A percentile compares a stretch with the other conserved stretches of the same genome.
Evolutionary conservation across 2,797 vertebrate species (phyloP).

Genomic region (Macroramphosus scolopax): DNA sequence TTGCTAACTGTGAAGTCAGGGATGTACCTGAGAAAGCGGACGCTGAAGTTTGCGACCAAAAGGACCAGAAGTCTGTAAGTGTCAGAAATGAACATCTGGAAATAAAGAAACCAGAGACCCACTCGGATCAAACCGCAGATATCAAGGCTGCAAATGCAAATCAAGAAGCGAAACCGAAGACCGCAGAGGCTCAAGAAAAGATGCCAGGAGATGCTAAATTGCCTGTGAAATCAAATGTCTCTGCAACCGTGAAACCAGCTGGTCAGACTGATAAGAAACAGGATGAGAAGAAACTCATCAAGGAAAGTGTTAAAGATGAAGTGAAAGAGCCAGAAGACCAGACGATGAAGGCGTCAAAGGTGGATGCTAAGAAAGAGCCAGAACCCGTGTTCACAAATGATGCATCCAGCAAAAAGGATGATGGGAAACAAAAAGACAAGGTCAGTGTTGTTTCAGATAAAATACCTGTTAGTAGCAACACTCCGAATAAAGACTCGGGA

Average conservation of each 20-base stretch:
- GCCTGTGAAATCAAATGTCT: neutral
- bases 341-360: slow-evolving; percentile 2
- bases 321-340: slow-evolving; percentile 5
- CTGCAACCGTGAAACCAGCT: neutral
- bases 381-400: neutral
- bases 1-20: no score
- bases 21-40: neutral
- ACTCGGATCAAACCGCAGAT: slow-evolving; percentile 2
- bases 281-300: neutral
- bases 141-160: neutral
- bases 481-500: slow-evolving; percentile 8
- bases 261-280: slow-evolving; percentile 2
- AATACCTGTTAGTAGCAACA: slow-evolving; percentile 1
- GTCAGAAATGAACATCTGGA: accelerated
- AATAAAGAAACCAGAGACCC: slow-evolving; percentile 10
- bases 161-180: slow-evolving; percentile 8
- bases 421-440: slow-evolving; percentile 6
- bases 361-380: slow-evolving; percentile 7
- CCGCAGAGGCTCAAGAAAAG: slow-evolving; percentile 2
- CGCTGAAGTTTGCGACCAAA: neutral
- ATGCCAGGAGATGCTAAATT: neutral
- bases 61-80: accelerated
- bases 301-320: slow-evolving; percentile 1
- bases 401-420: neutral
- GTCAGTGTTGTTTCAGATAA: slow-evolving; percentile 1